These are phyloP conservation scores for Hippasteria phrygiana DNA, from an alignment of 53 echinoderm and acorn worm genomes.

Conservation along the genomic window DNA sequence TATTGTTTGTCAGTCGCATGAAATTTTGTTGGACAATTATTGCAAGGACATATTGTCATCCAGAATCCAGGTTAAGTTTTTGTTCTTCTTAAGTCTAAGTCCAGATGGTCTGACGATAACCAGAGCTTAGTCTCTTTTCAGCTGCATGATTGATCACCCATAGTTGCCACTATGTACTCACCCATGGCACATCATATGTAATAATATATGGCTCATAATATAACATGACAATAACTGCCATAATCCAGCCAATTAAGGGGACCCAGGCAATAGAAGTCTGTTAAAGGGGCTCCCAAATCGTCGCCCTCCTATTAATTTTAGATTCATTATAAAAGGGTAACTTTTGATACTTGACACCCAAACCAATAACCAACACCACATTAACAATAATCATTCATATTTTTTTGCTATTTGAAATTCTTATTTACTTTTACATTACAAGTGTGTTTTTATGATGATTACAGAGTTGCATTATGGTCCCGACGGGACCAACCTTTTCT, in stretches of 20 bases:
- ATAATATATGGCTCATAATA: background rate
- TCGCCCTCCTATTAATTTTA: background rate
- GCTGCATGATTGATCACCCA: conserved; percentile 12
- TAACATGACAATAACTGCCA: background rate
- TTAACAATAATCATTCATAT: no score
- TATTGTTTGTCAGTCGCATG: no score
- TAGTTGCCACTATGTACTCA: background rate
- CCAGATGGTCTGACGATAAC: conserved; percentile 5
- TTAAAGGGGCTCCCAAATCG: background rate
- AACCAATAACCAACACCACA: no score
- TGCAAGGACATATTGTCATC: no score
- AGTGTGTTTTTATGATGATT: no score
- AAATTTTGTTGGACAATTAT: no score
- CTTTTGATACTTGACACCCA: no score
- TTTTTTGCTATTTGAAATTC: background rate
- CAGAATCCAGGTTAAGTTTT: background rate
- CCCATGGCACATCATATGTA: background rate
- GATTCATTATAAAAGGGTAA: no score
- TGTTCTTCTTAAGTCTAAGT: no score
- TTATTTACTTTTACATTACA: background rate
- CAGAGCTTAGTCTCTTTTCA: background rate
- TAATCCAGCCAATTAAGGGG: conserved; percentile 28
- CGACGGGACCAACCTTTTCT: no score
- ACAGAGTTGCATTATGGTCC: no score
- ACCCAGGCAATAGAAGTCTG: background rate